phyloP scores from a whole-genome alignment of 35 echinoderm and acorn worm species.

The Patiria miniata region DNA sequence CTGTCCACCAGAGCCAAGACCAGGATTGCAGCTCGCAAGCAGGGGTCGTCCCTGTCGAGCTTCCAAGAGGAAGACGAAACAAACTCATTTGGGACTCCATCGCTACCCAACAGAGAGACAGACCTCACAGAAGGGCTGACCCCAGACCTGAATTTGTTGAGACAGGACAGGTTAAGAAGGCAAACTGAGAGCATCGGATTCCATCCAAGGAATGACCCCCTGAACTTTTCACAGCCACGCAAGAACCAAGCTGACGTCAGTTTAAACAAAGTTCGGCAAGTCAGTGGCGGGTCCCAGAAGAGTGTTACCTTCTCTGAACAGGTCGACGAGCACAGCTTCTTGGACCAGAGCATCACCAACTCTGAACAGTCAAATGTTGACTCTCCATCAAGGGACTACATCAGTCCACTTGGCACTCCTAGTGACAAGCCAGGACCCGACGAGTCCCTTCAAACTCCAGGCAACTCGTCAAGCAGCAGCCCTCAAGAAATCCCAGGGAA shows the following conservation, averaged over 20 bases:
- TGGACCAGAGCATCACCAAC: not conserved
- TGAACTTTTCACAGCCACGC: not conserved
- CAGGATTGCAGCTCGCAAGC: slow-evolving; percentile 4
- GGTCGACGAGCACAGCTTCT: slow-evolving; percentile 51
- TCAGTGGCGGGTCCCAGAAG: slow-evolving; percentile 71
- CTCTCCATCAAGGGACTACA: too few relatives aligned
- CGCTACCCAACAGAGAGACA: not conserved
- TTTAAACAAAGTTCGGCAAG: slow-evolving; percentile 7
- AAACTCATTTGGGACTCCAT: not conserved
- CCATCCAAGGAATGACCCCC: not conserved
- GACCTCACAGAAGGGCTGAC: not conserved
- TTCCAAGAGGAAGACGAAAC: not conserved
- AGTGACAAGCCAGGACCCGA: not conserved
- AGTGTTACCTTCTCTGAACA: slow-evolving; percentile 77
- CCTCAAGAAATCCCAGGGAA: not conserved
- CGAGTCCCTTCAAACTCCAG: not conserved
- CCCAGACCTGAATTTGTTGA: not conserved
- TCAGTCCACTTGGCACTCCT: too few relatives aligned
- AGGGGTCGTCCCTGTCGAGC: not conserved
- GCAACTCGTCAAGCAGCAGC: not conserved
- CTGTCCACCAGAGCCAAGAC: slow-evolving; percentile 40
- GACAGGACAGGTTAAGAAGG: not conserved
- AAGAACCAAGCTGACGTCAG: not conserved
- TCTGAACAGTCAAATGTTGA: not conserved
- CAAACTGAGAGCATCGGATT: not conserved